Evolutionary conservation across 2,113 vertebrate species (phyloP), one percentile per base, ranked within the genome.

Genomic region (Phyllostomus discolor): DNA sequence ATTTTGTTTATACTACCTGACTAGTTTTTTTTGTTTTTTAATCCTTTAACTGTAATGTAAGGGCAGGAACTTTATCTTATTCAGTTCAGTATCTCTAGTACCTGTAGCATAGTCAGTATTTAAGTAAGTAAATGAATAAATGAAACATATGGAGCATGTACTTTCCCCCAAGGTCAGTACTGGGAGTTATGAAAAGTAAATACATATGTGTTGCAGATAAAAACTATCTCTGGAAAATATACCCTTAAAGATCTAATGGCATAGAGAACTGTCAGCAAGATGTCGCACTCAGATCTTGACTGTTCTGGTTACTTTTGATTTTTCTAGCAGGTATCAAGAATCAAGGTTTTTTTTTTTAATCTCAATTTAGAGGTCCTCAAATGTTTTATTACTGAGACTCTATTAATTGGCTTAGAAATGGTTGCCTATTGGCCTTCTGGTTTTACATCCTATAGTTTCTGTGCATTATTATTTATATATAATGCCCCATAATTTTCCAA

Each of bases 371-470:
- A 93, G 67, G 24, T 66, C 43, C 15, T 92, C 43, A 92, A 24
- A 62, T 81, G 24, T 89, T 95, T 97, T 81, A 72, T 89, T 95
- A 95, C 31, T 93, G 35, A 14, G 11, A 24, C 15, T 93, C 17
- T 75, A 16, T 92, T 59, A 72, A 50, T 79, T 94, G 50, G 78
- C 43, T 89, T 7, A 72, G 57, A 95, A 57, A 19, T 95, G 33
- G 54, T 84, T 90, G 26, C 7, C 46, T 90, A 0, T 4, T 95
- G 41, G 14, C 59, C 62, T 95, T 86, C 43, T 96, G 73, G 41
- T 88, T 97, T 90, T 28, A 41, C 88, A 70, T 50, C 48, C 57
- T 92, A 1, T 73, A 79, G 14, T 26, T 82, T 92, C 38, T 94
- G 9, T 79, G 67, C 26, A 69, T 46, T 96, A 4, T 80, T 89